Evolutionary conservation across 2,797 vertebrate species (phyloP), one percentile per base, ranked within the genome.

Genomic region (Sebastes trivittatus): DNA sequence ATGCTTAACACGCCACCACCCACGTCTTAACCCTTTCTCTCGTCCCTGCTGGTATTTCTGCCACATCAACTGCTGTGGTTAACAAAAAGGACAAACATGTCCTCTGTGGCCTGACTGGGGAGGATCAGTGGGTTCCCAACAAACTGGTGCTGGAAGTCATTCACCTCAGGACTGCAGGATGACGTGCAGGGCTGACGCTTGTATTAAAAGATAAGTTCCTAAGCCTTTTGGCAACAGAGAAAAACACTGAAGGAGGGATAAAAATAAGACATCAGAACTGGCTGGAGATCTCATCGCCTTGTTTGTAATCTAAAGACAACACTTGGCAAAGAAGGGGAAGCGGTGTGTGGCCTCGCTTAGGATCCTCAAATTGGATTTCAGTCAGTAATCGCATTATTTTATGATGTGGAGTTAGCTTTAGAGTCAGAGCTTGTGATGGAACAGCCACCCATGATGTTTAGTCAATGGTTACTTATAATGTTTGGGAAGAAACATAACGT

Each of bases 181-280:
- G 93, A 92, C 89, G 85, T 84, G 63, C 75, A 49, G 78, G 11
- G 78, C 82, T 91, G 91, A 93, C 84, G 80, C 85, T 86, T 11
- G 10, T 78, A 90, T 94, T 92, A 88, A 83, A 89, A 89, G 89
- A 88, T 84, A 67, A 81, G 67, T 86, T 87, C 71, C 76, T 93
- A 92, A 94, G 89, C 91, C 91, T 52, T 81, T 86, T 89, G 84
- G 90, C 90, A 90, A 75, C 63, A 73, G 77, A 63, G 65, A 66
- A 78, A 85, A 85, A 78, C 67, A 76, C 66, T 1, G 62, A 75
- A 80, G 65, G 59, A 64, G 77, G 73, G 81, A 80, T 88, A 81
- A 81, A 89, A 92, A 89, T 88, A 93, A 90, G 84, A 69, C 67
- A 77, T 81, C 11, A 66, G 66, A 79, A 55, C 49, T 59, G 77